These are phyloP conservation scores for Acrocephalus kingi DNA, from an alignment of 2,113 vertebrate species.

Conservation along the genomic window DNA sequence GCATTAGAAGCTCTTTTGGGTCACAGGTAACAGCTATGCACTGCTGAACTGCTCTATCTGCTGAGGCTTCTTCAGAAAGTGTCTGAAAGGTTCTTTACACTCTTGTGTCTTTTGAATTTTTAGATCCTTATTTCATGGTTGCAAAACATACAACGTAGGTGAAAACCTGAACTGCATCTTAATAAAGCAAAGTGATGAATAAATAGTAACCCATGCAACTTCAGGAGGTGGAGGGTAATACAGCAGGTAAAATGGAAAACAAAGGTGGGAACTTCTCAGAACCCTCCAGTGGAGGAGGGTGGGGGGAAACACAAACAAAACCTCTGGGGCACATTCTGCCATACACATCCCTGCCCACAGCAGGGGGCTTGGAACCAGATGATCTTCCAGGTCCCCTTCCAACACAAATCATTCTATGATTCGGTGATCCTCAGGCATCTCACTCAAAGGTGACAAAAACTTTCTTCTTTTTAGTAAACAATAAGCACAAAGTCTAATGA, in stretches of 20 bases:
- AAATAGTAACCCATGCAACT: not conserved
- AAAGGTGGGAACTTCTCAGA: not conserved
- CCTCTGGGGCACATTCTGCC: not conserved
- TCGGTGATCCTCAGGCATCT: not conserved
- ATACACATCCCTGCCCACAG: rapidly evolving
- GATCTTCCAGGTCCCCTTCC: not conserved
- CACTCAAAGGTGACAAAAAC: not conserved
- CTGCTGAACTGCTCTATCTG: not conserved
- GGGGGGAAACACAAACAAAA: not conserved
- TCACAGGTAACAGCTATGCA: not conserved
- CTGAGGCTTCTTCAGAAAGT: not conserved
- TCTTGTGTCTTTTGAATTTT: not conserved
- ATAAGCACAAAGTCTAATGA: not conserved
- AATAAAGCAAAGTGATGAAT: not conserved
- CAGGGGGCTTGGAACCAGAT: rapidly evolving
- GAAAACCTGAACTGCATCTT: conserved; percentile 27
- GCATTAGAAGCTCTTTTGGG: not conserved
- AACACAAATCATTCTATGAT: not conserved
- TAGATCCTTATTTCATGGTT: conserved; percentile 13
- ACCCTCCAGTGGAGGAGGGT: not conserved
- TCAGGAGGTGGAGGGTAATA: not conserved
- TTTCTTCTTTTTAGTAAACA: not conserved
- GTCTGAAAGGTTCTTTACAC: not conserved
- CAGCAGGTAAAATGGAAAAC: not conserved
- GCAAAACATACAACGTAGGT: not conserved